Conservation (phyloP, 1,140 invertebrate species). For the Drosophila littoralis region DNA sequence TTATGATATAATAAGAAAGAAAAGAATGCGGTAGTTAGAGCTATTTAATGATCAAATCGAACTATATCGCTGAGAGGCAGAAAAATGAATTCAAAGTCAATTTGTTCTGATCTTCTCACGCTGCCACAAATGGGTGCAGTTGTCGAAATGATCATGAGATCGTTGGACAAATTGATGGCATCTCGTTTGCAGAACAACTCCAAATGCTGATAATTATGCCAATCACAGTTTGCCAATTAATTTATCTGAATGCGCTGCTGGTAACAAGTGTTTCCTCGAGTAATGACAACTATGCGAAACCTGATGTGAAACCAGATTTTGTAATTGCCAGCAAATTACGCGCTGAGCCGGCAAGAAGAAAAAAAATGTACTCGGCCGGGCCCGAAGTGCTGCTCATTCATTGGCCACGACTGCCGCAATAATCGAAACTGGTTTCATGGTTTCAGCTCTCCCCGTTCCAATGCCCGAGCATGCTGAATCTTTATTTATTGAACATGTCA, state of each 20-base stretch:
- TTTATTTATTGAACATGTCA: constrained; percentile 59
- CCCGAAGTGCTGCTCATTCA: constrained; percentile 28
- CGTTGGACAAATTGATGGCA: constrained; percentile 53
- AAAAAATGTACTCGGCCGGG: constrained; percentile 14
- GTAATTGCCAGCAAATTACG: constrained; percentile 65
- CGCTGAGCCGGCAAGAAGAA: constrained; percentile 11
- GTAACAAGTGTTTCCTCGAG: constrained; percentile 48
- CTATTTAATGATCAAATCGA: not conserved
- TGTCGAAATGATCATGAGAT: constrained; percentile 25
- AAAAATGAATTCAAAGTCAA: not conserved
- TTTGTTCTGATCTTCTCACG: constrained; percentile 4
- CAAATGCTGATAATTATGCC: constrained; percentile 64
- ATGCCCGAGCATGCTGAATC: not conserved
- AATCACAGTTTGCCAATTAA: constrained; percentile 48
- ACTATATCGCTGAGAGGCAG: not conserved
- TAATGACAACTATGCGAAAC: constrained; percentile 40
- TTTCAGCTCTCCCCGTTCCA: no score
- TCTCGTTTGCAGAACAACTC: constrained; percentile 53
- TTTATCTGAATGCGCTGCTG: constrained; percentile 34
- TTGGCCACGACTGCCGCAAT: constrained; percentile 8
- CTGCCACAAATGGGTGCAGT: constrained; percentile 9
- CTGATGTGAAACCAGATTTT: constrained; percentile 61
- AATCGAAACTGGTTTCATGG: constrained; percentile 53
- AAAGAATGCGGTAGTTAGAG: not conserved
- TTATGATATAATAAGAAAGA: not conserved